Percentiles rank a stretch among this genome's conserved stretches.
Conservation (phyloP, 2,888 invertebrate species). For the Ceriagrion tenellum region DNA sequence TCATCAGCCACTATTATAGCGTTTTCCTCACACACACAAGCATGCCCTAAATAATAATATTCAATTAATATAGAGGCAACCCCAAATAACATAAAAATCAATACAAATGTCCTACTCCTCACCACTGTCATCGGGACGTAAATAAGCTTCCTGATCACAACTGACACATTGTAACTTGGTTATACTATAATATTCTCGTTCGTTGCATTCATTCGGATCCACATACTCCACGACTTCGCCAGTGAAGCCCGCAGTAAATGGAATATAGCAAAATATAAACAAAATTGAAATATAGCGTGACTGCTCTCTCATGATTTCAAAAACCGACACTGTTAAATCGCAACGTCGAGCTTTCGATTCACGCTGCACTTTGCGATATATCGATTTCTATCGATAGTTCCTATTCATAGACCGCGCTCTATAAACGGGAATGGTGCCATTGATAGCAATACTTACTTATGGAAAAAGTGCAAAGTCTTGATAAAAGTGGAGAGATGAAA, state of each 20-base stretch:
- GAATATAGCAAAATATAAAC: neutral
- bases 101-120: constrained; percentile 72
- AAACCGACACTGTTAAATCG: constrained; percentile 23
- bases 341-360: neutral
- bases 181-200: constrained; percentile 79
- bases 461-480: too few relatives aligned
- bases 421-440: neutral
- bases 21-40: constrained; percentile 78
- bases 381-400: neutral
- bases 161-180: constrained; percentile 78
- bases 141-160: constrained; percentile 77
- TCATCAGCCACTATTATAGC: constrained; percentile 75
- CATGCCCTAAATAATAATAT: constrained; percentile 75
- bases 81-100: constrained; percentile 51
- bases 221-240: constrained; percentile 73
- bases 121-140: constrained; percentile 77
- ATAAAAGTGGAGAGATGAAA: too few relatives aligned
- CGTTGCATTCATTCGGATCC: constrained; percentile 76
- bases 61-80: constrained; percentile 5
- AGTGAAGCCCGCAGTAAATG: neutral
- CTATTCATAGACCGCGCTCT: neutral
- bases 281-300: neutral
- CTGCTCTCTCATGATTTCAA: constrained; percentile 29
- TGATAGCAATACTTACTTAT: too few relatives aligned
- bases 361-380: neutral